A percentile compares a stretch with the other conserved stretches of the same genome.
phyloP scores from a whole-genome alignment of 1,140 invertebrate species.

The Euwallacea fornicatus region DNA sequence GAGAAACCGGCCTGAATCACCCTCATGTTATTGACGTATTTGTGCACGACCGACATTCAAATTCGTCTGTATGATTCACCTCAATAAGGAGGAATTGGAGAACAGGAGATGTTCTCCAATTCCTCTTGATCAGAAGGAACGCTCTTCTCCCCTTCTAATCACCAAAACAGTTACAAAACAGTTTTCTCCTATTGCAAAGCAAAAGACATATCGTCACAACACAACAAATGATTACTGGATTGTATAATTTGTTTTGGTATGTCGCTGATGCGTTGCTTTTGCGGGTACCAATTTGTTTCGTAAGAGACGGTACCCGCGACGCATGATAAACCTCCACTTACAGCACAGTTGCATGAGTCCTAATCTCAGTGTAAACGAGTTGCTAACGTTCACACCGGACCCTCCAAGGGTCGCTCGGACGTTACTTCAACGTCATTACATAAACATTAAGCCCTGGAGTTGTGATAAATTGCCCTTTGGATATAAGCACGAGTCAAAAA shows the following conservation, averaged over 20 bases:
- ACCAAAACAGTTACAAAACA: background rate
- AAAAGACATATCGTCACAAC: constrained; percentile 18
- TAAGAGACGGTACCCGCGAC: constrained; percentile 27
- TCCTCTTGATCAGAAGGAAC: background rate
- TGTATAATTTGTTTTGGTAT: constrained; percentile 35
- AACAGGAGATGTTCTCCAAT: background rate
- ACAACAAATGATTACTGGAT: constrained; percentile 25
- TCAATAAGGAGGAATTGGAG: too few relatives aligned
- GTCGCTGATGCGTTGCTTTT: constrained; percentile 26
- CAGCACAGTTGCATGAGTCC: background rate
- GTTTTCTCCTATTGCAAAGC: constrained; percentile 33
- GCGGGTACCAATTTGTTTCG: constrained; percentile 34
- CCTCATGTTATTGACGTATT: too few relatives aligned
- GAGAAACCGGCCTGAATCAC: too few relatives aligned
- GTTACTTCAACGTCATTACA: background rate
- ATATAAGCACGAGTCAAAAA: constrained; percentile 1
- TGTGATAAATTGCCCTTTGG: background rate
- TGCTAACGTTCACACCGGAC: background rate
- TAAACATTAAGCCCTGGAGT: background rate
- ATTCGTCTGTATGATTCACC: background rate
- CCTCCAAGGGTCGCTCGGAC: background rate
- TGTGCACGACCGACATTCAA: background rate
- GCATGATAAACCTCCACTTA: constrained; percentile 27
- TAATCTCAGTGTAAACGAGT: background rate
- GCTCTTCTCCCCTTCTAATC: background rate